Conservation (phyloP, 35 echinoderm and acorn worm species). For the Heliocidaris erythrogramma region DNA sequence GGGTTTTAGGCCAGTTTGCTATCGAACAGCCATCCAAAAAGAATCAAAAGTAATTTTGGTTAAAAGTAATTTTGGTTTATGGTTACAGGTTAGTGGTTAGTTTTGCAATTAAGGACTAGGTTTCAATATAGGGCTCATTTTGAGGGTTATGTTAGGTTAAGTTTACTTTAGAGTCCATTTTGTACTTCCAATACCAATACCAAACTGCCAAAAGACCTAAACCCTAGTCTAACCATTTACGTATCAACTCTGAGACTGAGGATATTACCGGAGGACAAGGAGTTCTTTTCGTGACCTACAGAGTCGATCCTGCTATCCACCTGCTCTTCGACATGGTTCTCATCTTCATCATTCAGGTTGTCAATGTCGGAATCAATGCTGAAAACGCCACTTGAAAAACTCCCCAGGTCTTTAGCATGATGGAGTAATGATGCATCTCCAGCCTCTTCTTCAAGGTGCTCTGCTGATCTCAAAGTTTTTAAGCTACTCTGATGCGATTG, state of each 20-base stretch:
- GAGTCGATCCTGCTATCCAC: background rate
- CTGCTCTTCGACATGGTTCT: background rate
- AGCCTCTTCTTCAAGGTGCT: background rate
- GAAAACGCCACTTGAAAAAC: slow-evolving; percentile 45
- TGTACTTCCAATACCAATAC: too few relatives aligned
- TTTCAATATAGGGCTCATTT: too few relatives aligned
- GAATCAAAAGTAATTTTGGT: too few relatives aligned
- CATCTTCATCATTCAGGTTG: background rate
- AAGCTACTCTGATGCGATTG: background rate
- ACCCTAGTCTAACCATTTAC: background rate
- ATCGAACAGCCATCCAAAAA: too few relatives aligned
- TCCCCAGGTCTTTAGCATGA: background rate
- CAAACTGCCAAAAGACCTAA: too few relatives aligned
- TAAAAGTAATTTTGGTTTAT: too few relatives aligned
- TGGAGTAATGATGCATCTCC: background rate
- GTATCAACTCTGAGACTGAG: background rate
- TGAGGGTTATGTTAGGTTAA: too few relatives aligned
- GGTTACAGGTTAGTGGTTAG: too few relatives aligned
- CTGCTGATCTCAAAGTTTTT: background rate
- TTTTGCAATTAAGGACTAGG: too few relatives aligned
- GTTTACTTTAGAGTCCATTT: too few relatives aligned
- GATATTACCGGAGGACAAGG: background rate
- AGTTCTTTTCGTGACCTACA: background rate
- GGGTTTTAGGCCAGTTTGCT: too few relatives aligned
- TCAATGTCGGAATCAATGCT: slow-evolving; percentile 29